Conservation (phyloP, 2,797 vertebrate genomes). For the Crenuchus spilurus region DNA sequence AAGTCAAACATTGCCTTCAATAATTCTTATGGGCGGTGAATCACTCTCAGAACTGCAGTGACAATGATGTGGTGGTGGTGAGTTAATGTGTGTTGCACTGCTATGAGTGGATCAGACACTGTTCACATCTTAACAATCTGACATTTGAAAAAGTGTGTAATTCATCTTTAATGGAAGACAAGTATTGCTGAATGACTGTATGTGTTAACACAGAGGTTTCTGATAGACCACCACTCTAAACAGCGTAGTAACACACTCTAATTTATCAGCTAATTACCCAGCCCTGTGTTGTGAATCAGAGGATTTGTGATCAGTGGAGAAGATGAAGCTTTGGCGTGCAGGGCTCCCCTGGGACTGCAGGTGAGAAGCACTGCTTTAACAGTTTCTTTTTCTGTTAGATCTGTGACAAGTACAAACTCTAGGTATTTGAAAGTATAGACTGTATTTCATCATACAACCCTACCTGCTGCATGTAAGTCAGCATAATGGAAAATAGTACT, state of each 20-base stretch:
- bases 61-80: no score
- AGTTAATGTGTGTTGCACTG: no score
- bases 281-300: not conserved
- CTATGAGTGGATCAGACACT: no score
- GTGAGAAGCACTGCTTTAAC: not conserved
- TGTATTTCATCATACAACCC: not conserved
- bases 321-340: not conserved
- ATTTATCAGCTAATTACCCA: not conserved
- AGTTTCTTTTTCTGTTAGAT: not conserved
- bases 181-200: not conserved
- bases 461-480: no score
- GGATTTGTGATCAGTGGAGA: constrained; percentile 2
- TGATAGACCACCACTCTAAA: not conserved
- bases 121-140: no score
- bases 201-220: not conserved
- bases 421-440: not conserved
- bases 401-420: not conserved
- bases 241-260: not conserved
- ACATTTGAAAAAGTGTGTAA: no score
- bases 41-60: no score
- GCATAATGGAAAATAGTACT: no score
- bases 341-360: not conserved
- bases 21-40: no score
- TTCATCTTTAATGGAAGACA: not conserved
- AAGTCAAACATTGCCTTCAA: no score